Conservation (phyloP, 2,797 vertebrate species). For the Rhinogobio ventralis region DNA sequence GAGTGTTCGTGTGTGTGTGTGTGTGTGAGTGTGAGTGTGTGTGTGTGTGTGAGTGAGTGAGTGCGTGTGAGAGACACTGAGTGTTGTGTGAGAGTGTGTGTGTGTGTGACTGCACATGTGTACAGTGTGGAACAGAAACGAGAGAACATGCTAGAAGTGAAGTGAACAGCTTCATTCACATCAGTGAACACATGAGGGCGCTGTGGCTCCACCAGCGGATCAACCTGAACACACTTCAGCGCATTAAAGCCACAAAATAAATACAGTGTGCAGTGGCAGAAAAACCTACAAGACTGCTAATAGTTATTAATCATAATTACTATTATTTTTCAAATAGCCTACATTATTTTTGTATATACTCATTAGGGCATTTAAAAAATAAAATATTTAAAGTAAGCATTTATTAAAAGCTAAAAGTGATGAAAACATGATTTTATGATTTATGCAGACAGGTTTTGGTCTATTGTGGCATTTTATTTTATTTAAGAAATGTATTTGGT, state of each 20-base stretch:
- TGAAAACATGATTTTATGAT: too few species aligned
- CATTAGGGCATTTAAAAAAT: fast-evolving
- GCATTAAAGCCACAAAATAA: neutral
- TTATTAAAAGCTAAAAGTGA: neutral
- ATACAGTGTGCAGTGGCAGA: neutral
- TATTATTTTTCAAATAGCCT: neutral
- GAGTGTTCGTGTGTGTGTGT: too few species aligned
- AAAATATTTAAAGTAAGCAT: neutral
- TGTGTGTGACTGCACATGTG: too few species aligned
- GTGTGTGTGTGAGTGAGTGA: too few species aligned
- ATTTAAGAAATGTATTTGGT: neutral
- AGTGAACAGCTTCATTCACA: too few species aligned
- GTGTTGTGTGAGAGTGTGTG: too few species aligned
- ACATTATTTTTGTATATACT: neutral
- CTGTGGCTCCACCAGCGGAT: constrained; percentile 57
- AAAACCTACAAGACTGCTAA: neutral
- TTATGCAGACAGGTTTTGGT: neutral
- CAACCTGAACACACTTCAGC: neutral
- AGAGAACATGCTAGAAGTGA: too few species aligned
- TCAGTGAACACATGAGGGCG: constrained; percentile 69
- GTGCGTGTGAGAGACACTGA: too few species aligned
- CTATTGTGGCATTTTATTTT: neutral
- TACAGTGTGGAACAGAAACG: constrained; percentile 44
- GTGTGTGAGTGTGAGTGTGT: too few species aligned
- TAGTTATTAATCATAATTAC: too few species aligned